phyloP scores from a whole-genome alignment of 2,888 invertebrate species.

The Lottia scabra region DNA sequence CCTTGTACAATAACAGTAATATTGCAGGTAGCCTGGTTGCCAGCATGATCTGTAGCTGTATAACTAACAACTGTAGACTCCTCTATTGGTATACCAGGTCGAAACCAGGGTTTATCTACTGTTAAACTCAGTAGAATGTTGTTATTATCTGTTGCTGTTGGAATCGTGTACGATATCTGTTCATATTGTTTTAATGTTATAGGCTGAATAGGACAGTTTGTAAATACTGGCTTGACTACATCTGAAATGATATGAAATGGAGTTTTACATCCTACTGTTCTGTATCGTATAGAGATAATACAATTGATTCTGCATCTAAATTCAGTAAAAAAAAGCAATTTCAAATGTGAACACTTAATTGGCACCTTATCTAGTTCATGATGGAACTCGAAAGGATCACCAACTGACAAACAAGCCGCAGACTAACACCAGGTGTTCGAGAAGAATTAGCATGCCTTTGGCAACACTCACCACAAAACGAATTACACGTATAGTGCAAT shows the following conservation, averaged over 20 bases:
- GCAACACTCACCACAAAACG: too few relatives aligned
- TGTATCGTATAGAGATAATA: too few relatives aligned
- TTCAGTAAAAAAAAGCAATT: too few relatives aligned
- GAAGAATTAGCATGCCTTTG: too few relatives aligned
- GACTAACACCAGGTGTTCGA: too few relatives aligned
- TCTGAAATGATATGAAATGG: conserved; percentile 21
- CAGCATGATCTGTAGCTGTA: conserved; percentile 95
- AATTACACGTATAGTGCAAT: too few relatives aligned
- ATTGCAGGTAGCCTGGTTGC: conserved; percentile 95
- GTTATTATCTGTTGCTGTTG: conserved; percentile 31
- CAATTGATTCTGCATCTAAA: too few relatives aligned
- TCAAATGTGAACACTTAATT: too few relatives aligned
- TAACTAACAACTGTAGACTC: conserved; percentile 80
- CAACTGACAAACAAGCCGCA: too few relatives aligned
- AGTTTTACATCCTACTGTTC: too few relatives aligned
- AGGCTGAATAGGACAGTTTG: conserved; percentile 19
- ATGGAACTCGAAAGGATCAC: too few relatives aligned
- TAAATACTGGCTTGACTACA: conserved; percentile 26
- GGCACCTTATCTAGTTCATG: too few relatives aligned
- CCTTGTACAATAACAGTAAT: conserved; percentile 79
- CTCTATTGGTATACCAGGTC: conserved; percentile 21
- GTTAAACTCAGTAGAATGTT: conserved; percentile 21
- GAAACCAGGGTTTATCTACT: conserved; percentile 27
- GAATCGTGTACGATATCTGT: conserved; percentile 10
- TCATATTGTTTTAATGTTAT: conserved; percentile 18